phyloP scores from a whole-genome alignment of 2,888 invertebrate species.

The Heteropelma amictum region DNA sequence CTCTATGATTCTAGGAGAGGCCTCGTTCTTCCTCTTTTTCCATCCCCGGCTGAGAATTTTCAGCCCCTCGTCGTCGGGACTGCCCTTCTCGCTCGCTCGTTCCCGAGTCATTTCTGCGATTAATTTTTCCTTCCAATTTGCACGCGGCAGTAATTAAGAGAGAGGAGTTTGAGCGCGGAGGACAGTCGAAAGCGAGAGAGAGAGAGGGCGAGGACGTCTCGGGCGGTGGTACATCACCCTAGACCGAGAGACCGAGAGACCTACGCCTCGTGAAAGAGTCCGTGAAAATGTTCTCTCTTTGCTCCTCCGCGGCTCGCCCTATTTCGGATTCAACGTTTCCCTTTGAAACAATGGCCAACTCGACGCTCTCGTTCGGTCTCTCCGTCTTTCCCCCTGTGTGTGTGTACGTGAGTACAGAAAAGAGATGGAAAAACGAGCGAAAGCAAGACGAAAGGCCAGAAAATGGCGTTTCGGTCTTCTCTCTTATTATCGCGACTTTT shows the following conservation, averaged over 20 bases:
- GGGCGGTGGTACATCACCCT: slow-evolving; percentile 51
- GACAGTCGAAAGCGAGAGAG: slow-evolving; percentile 47
- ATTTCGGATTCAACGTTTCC: slow-evolving; percentile 56
- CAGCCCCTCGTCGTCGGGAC: slow-evolving; percentile 30
- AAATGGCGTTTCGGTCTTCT: too few relatives aligned
- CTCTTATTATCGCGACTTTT: too few relatives aligned
- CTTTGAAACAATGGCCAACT: slow-evolving; percentile 73
- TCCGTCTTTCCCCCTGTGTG: background rate
- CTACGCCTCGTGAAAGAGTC: slow-evolving; percentile 12
- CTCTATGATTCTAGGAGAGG: slow-evolving; percentile 47
- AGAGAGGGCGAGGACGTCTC: slow-evolving; percentile 39
- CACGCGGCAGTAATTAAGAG: slow-evolving; percentile 79
- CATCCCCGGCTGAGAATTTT: slow-evolving; percentile 58
- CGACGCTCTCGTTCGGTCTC: slow-evolving; percentile 43
- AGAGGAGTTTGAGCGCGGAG: slow-evolving; percentile 72
- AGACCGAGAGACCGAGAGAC: slow-evolving; percentile 37
- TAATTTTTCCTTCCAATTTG: slow-evolving; percentile 79
- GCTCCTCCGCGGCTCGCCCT: slow-evolving; percentile 7
- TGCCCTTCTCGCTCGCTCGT: slow-evolving; percentile 20
- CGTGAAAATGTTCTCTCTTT: slow-evolving; percentile 4
- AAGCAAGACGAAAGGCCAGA: too few relatives aligned
- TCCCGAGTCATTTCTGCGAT: slow-evolving; percentile 78
- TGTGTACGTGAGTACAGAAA: too few relatives aligned
- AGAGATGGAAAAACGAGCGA: too few relatives aligned
- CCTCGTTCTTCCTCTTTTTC: slow-evolving; percentile 73